These are phyloP conservation scores for Oligia latruncula DNA, from an alignment of 2,888 invertebrate species.

Conservation along the genomic window DNA sequence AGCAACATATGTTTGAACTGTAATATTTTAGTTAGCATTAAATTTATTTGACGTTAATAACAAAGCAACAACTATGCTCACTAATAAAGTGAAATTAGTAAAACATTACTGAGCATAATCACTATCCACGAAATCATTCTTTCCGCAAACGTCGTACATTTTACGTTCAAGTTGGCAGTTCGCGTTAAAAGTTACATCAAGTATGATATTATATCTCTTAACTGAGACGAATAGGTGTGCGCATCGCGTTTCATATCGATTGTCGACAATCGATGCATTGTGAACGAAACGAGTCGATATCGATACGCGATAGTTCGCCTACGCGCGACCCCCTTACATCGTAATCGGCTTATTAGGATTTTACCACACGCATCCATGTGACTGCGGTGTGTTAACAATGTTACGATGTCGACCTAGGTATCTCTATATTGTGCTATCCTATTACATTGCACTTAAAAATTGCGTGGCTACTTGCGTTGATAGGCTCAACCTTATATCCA, in stretches of 20 bases:
- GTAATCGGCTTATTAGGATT: slow-evolving; percentile 88
- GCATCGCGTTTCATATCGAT: slow-evolving; percentile 79
- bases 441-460: slow-evolving; percentile 45
- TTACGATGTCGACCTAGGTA: slow-evolving; percentile 66
- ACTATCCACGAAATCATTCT: background rate
- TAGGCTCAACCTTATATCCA: background rate
- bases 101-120: slow-evolving; percentile 4
- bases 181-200: slow-evolving; percentile 40
- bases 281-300: slow-evolving; percentile 77
- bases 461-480: slow-evolving; percentile 7
- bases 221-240: slow-evolving; percentile 58
- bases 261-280: slow-evolving; percentile 83
- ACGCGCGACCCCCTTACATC: slow-evolving; percentile 83
- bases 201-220: slow-evolving; percentile 52
- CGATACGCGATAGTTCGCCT: slow-evolving; percentile 80
- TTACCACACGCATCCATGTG: slow-evolving; percentile 82
- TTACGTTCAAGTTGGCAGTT: slow-evolving; percentile 21
- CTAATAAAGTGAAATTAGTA: slow-evolving; percentile 4
- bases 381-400: slow-evolving; percentile 74
- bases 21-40: slow-evolving; percentile 67
- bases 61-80: slow-evolving; percentile 16
- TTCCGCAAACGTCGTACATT: slow-evolving; percentile 22
- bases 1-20: slow-evolving; percentile 73
- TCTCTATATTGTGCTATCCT: slow-evolving; percentile 52
- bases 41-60: slow-evolving; percentile 71